Conservation (phyloP, 2,797 vertebrate genomes). For the Lutra lutra region DNA sequence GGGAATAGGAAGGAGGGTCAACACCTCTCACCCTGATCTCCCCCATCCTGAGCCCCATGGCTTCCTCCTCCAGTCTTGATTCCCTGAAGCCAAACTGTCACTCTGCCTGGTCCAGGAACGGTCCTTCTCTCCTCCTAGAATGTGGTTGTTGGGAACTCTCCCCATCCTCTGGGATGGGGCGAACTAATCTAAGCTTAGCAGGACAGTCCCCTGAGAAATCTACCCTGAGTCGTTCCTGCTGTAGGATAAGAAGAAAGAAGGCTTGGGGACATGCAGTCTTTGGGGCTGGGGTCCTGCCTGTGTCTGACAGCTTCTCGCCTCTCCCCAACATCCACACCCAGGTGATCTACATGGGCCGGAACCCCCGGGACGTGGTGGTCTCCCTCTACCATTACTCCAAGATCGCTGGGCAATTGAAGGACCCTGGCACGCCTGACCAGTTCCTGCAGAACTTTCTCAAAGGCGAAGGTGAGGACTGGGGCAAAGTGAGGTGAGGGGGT, state of each 20-base stretch:
- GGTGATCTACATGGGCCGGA: slow-evolving; percentile 90
- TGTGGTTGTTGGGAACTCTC: not conserved
- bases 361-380: slow-evolving; percentile 91
- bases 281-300: not conserved
- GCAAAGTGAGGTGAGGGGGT: fast-evolving
- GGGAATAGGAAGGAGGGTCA: not conserved
- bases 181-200: not conserved
- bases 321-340: not conserved
- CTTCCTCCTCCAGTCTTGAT: not conserved
- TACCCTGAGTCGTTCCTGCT: not conserved
- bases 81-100: slow-evolving; percentile 82
- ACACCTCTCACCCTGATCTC: fast-evolving
- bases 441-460: slow-evolving; percentile 86
- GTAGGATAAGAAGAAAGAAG: not conserved
- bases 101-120: not conserved
- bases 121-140: not conserved
- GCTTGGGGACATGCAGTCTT: not conserved
- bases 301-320: not conserved
- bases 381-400: slow-evolving; percentile 92
- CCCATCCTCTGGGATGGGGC: not conserved
- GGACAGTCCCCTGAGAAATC: not conserved
- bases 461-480: slow-evolving; percentile 76
- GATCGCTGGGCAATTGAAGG: slow-evolving; percentile 90
- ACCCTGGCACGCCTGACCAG: slow-evolving; percentile 91
- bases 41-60: not conserved